Evolutionary conservation across 2,888 invertebrate genomes (phyloP), one percentile per base, ranked within the genome.

Genomic region (Pachydiplax longipennis): DNA sequence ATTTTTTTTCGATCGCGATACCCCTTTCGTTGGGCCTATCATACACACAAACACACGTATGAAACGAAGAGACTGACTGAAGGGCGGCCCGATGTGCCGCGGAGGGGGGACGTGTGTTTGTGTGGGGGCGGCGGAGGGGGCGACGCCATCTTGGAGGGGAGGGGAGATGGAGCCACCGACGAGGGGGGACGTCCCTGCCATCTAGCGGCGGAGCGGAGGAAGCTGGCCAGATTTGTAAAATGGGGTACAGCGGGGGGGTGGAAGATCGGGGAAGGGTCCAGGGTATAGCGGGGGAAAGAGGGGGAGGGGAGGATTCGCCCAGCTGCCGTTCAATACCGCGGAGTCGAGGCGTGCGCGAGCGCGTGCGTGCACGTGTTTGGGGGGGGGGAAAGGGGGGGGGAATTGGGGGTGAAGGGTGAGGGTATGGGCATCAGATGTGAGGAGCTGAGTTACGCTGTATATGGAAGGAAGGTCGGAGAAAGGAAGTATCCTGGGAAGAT

Each of bases 21-120:
- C 61, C 87, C 87, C 61, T 61, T 87, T 87, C 87, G 87, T 65
- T 37, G 65, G 87, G 87, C 58, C 87, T 61, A 48, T 58, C 87
- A 87, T 87, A 87, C 87, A 87, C 87, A 87, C 87, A 87, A 87
- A 87, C 87, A 87, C 87, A 87, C 87, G 87, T 87, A 87, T 61
- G 87, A 87, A 87, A 87, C 87, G 87, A 87, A 87, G 87, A 87
- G 87, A 37, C 87, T 37, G 87, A 87, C 87, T 87, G 87, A 87
- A 73, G 73, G 73, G 73, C 25, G 73, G 73, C 6, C 73, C 31
- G 31, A 25, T 73, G 73, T 31, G 31, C 22, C 25, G 37, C 37
- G 22, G 40, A 37, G n/a, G 81, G 40, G 37, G 35, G 35, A 37
- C 2, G 82, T 25, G 25, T 40, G 61, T 37, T 37, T 22, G n/a